A percentile compares a stretch with the other conserved stretches of the same genome.
These are phyloP conservation scores for Nothoprocta pentlandii DNA, from an alignment of 2,113 vertebrate genomes.

Conservation along the genomic window DNA sequence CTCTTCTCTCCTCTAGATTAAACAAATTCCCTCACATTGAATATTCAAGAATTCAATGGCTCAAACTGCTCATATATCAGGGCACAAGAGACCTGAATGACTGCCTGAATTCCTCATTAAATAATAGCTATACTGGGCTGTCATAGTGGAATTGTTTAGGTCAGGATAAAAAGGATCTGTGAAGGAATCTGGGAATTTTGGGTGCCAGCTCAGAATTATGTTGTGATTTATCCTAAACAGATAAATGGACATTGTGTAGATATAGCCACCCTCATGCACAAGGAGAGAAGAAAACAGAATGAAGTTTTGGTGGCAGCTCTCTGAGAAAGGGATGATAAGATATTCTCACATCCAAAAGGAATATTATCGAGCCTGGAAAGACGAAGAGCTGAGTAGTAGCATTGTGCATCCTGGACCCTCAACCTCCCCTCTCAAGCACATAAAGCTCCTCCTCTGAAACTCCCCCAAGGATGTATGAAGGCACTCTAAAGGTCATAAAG, in stretches of 20 bases:
- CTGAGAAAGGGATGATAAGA: neutral
- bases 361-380: neutral
- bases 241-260: neutral
- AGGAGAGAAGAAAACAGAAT: neutral
- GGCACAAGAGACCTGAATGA: neutral
- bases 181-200: neutral
- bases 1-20: conserved; percentile 1
- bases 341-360: neutral
- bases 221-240: neutral
- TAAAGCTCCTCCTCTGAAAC: fast-evolving
- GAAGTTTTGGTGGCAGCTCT: neutral
- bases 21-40: conserved; percentile 38
- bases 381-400: fast-evolving
- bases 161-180: neutral
- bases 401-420: fast-evolving
- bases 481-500: neutral
- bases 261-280: fast-evolving
- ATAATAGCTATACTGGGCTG: neutral
- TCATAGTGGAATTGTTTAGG: neutral
- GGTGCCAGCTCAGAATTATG: neutral
- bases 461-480: neutral
- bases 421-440: fast-evolving
- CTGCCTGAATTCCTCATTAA: neutral
- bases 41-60: neutral
- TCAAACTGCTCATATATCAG: neutral